These are phyloP conservation scores for Calidris pugnax DNA, from an alignment of 2,113 vertebrate species.

Conservation along the genomic window DNA sequence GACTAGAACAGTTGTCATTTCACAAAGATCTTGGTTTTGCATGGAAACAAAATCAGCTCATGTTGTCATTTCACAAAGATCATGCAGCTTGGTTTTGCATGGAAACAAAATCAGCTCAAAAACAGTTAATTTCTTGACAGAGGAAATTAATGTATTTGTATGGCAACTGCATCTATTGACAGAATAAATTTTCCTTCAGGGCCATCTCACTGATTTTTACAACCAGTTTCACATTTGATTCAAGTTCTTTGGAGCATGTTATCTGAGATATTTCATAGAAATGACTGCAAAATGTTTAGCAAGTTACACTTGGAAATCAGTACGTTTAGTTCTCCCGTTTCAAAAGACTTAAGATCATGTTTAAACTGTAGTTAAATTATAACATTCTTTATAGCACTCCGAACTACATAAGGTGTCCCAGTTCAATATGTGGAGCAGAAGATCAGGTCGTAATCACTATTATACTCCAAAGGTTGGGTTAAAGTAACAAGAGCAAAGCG, in stretches of 20 bases:
- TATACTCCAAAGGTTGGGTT: slow-evolving; percentile 38
- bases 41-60: neutral
- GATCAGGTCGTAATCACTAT: slow-evolving; percentile 14
- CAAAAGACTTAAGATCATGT: neutral
- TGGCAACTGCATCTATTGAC: neutral
- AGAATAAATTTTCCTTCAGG: neutral
- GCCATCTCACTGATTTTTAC: slow-evolving; percentile 4
- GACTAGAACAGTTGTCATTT: neutral
- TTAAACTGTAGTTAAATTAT: slow-evolving; percentile 17
- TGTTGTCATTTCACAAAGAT: neutral
- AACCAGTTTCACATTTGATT: slow-evolving; percentile 15
- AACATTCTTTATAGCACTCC: neutral
- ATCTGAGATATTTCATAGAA: neutral
- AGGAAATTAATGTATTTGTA: neutral
- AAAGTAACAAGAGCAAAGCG: slow-evolving; percentile 45
- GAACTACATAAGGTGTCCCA: neutral
- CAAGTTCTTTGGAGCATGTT: neutral
- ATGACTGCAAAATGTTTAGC: neutral
- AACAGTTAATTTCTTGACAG: neutral
- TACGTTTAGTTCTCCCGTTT: neutral
- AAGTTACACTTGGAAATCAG: slow-evolving; percentile 9
- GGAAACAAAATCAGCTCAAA: neutral
- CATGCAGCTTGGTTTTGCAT: neutral
- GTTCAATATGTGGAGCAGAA: neutral
- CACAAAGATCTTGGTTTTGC: neutral